phyloP scores from a whole-genome alignment of 2,888 invertebrate species.

The Dastarcus helophoroides region DNA sequence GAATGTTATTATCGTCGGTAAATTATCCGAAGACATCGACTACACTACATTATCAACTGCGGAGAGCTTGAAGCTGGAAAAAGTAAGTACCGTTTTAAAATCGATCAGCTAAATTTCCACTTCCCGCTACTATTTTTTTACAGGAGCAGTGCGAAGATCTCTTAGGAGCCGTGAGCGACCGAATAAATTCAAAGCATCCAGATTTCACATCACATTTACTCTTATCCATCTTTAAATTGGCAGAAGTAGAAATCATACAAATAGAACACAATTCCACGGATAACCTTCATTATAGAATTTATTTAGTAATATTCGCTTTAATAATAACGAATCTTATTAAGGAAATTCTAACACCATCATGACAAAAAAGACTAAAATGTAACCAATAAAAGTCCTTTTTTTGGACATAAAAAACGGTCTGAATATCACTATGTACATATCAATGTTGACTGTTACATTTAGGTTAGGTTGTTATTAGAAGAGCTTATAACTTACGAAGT shows the following conservation, averaged over 20 bases:
- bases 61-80: conserved; percentile 57
- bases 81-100: conserved; percentile 42
- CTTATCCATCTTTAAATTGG: conserved; percentile 84
- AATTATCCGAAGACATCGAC: conserved; percentile 54
- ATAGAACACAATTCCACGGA: conserved; percentile 50
- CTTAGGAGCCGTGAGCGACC: conserved; percentile 67
- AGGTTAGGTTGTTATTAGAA: conserved; percentile 25
- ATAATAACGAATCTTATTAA: conserved; percentile 16
- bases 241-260: conserved; percentile 79
- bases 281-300: conserved; percentile 7
- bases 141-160: conserved; percentile 80
- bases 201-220: conserved; percentile 78
- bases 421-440: conserved; percentile 32
- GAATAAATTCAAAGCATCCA: conserved; percentile 75
- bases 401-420: conserved; percentile 25
- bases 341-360: conserved; percentile 7
- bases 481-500: not conserved
- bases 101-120: not conserved
- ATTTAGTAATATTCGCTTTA: conserved; percentile 10
- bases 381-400: conserved; percentile 30
- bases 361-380: conserved; percentile 16
- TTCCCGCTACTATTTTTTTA: conserved; percentile 28
- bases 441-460: conserved; percentile 37
- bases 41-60: conserved; percentile 51
- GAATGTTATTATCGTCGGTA: conserved; percentile 77